A percentile compares a stretch with the other conserved stretches of the same genome.
phyloP scores from a whole-genome alignment of 92 coral and sea anemone species.

The Bergia puertoricense region DNA sequence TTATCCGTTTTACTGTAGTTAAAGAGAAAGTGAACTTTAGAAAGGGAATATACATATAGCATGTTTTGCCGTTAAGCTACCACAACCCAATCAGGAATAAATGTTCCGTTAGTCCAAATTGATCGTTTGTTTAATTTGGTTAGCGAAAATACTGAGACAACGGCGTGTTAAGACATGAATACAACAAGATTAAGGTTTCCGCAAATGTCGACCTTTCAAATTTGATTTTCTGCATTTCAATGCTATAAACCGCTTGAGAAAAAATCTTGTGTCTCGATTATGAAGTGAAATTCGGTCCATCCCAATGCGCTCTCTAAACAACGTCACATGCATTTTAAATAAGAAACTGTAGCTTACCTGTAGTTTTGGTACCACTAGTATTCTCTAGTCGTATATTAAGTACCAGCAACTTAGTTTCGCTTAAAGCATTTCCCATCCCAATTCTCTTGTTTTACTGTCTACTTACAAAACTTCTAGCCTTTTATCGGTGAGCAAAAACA shows the following conservation, averaged over 20 bases:
- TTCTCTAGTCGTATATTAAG: not conserved
- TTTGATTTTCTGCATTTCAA: not conserved
- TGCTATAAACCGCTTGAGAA: not conserved
- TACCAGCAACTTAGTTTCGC: not conserved
- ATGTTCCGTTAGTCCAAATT: no score
- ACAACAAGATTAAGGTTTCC: not conserved
- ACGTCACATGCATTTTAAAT: not conserved
- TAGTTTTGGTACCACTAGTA: constrained; percentile 1
- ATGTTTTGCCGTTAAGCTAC: not conserved
- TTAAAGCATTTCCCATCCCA: not conserved
- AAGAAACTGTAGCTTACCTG: not conserved
- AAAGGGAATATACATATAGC: not conserved
- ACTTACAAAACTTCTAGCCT: not conserved
- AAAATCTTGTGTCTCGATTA: not conserved
- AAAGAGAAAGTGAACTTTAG: not conserved
- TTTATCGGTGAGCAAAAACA: not conserved
- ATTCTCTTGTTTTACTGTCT: not conserved
- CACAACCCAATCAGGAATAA: not conserved
- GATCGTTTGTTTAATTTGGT: not conserved
- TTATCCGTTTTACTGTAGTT: not conserved
- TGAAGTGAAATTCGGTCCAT: not conserved
- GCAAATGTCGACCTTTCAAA: not conserved
- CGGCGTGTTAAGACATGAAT: not conserved
- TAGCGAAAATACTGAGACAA: not conserved
- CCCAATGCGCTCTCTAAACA: not conserved